phyloP scores from a whole-genome alignment of 2,888 invertebrate genomes.

The Anoncus sp. region DNA sequence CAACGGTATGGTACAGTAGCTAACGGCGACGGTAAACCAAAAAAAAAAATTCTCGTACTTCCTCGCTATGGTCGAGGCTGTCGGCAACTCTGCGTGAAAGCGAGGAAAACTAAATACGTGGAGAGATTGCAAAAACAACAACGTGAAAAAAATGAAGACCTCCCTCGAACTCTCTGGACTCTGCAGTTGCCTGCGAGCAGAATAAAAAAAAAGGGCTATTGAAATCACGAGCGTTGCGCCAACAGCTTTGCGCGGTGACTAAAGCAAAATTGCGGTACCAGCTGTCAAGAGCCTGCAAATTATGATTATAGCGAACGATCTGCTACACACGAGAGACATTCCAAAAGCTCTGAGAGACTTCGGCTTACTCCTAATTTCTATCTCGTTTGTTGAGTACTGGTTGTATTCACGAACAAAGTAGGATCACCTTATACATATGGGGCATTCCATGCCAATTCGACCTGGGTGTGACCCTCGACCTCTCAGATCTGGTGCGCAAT shows the following conservation, averaged over 20 bases:
- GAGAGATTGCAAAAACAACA: slow-evolving; percentile 19
- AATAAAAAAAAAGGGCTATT: slow-evolving; percentile 2
- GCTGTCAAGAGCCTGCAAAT: slow-evolving; percentile 49
- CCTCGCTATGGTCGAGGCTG: background rate
- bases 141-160: background rate
- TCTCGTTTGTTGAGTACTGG: background rate
- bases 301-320: slow-evolving; percentile 52
- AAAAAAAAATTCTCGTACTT: background rate
- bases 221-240: slow-evolving; percentile 1
- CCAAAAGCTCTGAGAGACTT: background rate
- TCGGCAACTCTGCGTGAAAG: background rate
- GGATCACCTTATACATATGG: no score
- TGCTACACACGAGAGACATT: slow-evolving; percentile 21
- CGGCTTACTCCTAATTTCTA: background rate
- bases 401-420: background rate
- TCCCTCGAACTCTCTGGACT: background rate
- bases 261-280: background rate
- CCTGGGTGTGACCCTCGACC: no score
- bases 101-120: slow-evolving; percentile 3
- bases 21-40: slow-evolving; percentile 21
- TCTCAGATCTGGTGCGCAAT: no score
- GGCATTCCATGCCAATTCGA: no score
- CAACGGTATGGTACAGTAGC: slow-evolving; percentile 11
- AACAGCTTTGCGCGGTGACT: background rate
- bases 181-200: background rate